Evolutionary conservation across 53 echinoderm and acorn worm genomes (phyloP).

Genomic region (Patiria pectinifera): DNA sequence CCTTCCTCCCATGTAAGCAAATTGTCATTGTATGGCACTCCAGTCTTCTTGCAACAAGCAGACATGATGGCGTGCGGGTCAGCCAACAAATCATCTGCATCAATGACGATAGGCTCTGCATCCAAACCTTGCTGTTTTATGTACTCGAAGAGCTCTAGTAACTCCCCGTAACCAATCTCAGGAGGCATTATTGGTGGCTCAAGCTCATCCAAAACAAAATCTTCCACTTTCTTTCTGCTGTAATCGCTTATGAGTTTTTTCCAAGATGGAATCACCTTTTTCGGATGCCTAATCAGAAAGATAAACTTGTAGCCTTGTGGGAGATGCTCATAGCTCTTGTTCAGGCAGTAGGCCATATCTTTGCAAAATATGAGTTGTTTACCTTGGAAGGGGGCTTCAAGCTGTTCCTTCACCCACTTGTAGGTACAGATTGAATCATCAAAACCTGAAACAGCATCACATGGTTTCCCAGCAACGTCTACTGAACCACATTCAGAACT

Average conservation of each 20-base stretch:
- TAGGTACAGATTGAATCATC: conserved; percentile 27
- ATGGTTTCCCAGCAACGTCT: background rate
- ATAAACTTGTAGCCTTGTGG: conserved; percentile 24
- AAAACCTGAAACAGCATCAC: background rate
- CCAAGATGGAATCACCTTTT: conserved; percentile 44
- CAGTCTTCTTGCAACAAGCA: conserved; percentile 14
- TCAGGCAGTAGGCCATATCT: conserved; percentile 21
- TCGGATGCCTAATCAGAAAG: conserved; percentile 49
- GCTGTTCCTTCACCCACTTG: conserved; percentile 57
- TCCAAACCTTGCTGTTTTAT: conserved; percentile 11
- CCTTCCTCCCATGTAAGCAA: conserved; percentile 42
- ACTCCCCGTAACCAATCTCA: conserved; percentile 25
- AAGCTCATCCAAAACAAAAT: conserved; percentile 12
- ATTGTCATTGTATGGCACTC: conserved; percentile 42
- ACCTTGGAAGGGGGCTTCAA: conserved; percentile 19
- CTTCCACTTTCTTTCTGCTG: background rate
- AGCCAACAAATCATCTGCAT: conserved; percentile 27
- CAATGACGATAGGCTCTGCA: conserved; percentile 41
- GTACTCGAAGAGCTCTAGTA: conserved; percentile 14
- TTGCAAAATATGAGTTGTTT: conserved; percentile 38
- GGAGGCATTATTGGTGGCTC: background rate
- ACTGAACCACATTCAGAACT: background rate
- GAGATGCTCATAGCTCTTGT: conserved; percentile 6
- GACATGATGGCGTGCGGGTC: conserved; percentile 17
- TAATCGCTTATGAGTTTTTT: conserved; percentile 32